Conservation (phyloP, 2,797 vertebrate species). For the Manis crassicaudata region DNA sequence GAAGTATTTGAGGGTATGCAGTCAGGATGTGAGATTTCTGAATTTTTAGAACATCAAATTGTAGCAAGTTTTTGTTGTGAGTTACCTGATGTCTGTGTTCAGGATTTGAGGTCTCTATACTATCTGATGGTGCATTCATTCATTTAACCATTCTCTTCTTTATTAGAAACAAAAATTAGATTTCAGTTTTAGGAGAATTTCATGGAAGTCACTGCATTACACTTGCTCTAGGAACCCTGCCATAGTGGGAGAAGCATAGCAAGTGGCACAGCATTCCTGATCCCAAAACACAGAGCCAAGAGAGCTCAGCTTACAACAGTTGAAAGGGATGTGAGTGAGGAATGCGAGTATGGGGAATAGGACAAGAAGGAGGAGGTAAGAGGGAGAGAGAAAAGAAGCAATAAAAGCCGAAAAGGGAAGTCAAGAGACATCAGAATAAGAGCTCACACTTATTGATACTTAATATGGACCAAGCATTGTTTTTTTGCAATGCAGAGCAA, state of each 20-base stretch:
- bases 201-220: not conserved
- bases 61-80: no score
- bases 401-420: not conserved
- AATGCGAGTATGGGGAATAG: not conserved
- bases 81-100: not conserved
- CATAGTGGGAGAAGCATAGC: not conserved
- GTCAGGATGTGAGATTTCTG: not conserved
- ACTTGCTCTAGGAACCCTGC: not conserved
- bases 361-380: not conserved
- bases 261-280: not conserved
- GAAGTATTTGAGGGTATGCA: not conserved
- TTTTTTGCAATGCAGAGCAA: not conserved
- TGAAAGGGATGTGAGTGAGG: not conserved
- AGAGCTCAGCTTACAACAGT: not conserved
- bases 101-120: not conserved
- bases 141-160: not conserved
- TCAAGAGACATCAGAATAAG: not conserved
- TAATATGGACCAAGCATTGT: not conserved
- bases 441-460: not conserved
- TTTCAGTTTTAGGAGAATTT: slow-evolving; percentile 16
- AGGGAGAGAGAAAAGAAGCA: not conserved
- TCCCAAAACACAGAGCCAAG: not conserved
- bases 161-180: not conserved
- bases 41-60: not conserved
- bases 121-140: not conserved